phyloP scores from a whole-genome alignment of 2,113 vertebrate genomes.

The Paralichthys olivaceus region DNA sequence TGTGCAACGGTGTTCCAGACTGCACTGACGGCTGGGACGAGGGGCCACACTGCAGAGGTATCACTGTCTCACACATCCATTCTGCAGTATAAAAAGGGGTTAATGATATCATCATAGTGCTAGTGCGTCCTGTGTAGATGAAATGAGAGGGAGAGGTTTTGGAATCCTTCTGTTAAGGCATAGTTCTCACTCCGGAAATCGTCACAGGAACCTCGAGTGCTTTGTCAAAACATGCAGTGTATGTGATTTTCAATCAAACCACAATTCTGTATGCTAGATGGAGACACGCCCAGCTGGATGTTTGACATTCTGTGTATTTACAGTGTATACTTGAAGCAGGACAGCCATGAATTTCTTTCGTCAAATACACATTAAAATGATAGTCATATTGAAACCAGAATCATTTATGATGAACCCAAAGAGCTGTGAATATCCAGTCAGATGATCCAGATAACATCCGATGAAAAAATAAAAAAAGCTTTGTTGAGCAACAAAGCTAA shows the following conservation, averaged over 20 bases:
- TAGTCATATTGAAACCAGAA: conserved; percentile 28
- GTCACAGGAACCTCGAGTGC: background rate
- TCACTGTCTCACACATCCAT: background rate
- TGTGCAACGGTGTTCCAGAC: conserved; percentile 91
- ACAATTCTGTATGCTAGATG: background rate
- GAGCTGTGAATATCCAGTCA: conserved; percentile 39
- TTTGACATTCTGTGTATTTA: background rate
- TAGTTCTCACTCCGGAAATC: no score
- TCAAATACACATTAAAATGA: conserved; percentile 12
- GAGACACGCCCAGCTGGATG: background rate
- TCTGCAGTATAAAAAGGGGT: background rate
- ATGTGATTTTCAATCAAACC: background rate
- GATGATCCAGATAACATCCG: background rate
- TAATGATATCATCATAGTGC: no score
- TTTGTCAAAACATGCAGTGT: background rate
- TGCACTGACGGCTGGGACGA: conserved; percentile 93
- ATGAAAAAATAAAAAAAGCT: conserved; percentile 10
- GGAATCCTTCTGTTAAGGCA: no score
- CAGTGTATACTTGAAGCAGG: background rate
- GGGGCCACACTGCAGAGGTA: conserved; percentile 94
- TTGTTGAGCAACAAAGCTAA: background rate
- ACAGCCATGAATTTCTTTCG: background rate
- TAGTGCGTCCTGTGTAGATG: no score
- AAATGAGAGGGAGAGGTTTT: no score
- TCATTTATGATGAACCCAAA: conserved; percentile 31